Evolutionary conservation across 2,888 invertebrate genomes (phyloP).

Genomic region (Eretmocerus hayati): DNA sequence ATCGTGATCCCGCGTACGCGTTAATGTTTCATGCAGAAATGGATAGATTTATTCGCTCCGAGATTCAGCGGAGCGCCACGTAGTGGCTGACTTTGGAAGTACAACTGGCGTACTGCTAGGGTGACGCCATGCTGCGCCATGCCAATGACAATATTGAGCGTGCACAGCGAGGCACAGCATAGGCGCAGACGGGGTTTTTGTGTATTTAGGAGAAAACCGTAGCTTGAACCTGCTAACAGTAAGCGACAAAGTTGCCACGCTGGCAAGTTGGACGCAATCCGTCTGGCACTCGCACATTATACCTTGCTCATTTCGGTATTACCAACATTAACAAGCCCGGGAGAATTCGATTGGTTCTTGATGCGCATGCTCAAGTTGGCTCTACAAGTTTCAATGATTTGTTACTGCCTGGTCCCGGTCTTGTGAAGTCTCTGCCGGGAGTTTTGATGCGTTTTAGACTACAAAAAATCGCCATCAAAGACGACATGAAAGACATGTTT

Average conservation of each 20-base stretch:
- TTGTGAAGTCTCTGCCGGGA: neutral
- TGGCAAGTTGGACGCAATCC: neutral
- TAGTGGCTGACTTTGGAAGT: too few species aligned
- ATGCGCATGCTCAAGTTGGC: neutral
- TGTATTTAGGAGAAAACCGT: too few species aligned
- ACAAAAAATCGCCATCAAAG: neutral
- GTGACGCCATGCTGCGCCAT: too few species aligned
- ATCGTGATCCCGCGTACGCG: constrained; percentile 3
- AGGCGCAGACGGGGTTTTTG: too few species aligned
- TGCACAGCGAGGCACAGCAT: too few species aligned
- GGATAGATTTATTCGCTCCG: constrained; percentile 4
- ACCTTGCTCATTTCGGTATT: constrained; percentile 3
- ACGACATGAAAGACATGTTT: neutral
- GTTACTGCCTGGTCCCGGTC: neutral
- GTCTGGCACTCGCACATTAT: constrained; percentile 3
- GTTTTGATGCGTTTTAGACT: constrained; percentile 1
- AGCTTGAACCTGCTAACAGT: too few species aligned
- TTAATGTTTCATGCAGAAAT: constrained; percentile 6
- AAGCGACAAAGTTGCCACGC: constrained; percentile 8
- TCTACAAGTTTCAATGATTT: constrained; percentile 1
- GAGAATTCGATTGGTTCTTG: neutral
- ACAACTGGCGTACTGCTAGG: too few species aligned
- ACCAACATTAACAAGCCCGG: neutral
- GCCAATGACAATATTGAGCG: too few species aligned
- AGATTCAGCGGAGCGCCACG: too few species aligned